phyloP scores from a whole-genome alignment of 2,888 invertebrate species.

The Odontocerum albicorne region DNA sequence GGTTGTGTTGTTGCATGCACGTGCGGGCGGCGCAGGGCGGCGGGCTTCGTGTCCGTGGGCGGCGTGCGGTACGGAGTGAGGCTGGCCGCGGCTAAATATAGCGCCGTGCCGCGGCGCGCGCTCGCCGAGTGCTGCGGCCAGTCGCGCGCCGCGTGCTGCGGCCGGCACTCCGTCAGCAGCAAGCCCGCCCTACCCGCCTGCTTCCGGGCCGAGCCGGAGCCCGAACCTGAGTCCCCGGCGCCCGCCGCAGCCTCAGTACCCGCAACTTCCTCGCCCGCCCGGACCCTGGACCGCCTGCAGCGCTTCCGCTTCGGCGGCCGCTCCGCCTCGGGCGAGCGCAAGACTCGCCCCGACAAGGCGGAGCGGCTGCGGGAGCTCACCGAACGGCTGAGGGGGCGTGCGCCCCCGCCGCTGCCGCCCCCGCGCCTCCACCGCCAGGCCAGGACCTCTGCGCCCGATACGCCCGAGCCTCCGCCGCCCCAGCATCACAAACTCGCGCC shows the following conservation, averaged over 20 bases:
- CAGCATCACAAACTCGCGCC: constrained; percentile 55
- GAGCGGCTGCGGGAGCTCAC: constrained; percentile 75
- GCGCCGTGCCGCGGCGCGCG: constrained; percentile 53
- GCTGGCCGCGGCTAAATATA: constrained; percentile 58
- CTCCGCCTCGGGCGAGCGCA: constrained; percentile 53
- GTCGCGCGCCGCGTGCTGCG: constrained; percentile 49
- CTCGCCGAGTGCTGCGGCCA: constrained; percentile 48
- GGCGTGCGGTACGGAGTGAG: constrained; percentile 72
- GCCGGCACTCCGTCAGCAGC: constrained; percentile 36
- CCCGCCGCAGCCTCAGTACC: constrained; percentile 35
- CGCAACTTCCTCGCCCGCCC: constrained; percentile 44
- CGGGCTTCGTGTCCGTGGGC: constrained; percentile 65
- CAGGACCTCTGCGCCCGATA: constrained; percentile 55
- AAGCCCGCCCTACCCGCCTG: constrained; percentile 58
- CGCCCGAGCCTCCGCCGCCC: constrained; percentile 47
- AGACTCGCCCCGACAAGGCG: constrained; percentile 44
- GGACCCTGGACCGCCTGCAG: constrained; percentile 80
- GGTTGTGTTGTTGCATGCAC: constrained; percentile 14
- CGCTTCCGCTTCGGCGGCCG: constrained; percentile 72
- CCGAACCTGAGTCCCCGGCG: constrained; percentile 26
- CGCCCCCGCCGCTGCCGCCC: constrained; percentile 43
- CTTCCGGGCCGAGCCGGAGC: constrained; percentile 59
- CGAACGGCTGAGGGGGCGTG: constrained; percentile 71
- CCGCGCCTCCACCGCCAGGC: constrained; percentile 51
- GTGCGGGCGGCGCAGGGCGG: constrained; percentile 22